Evolutionary conservation across 2,888 invertebrate species (phyloP), one percentile per base, ranked within the genome.

Genomic region (Liodrosophila aerea): DNA sequence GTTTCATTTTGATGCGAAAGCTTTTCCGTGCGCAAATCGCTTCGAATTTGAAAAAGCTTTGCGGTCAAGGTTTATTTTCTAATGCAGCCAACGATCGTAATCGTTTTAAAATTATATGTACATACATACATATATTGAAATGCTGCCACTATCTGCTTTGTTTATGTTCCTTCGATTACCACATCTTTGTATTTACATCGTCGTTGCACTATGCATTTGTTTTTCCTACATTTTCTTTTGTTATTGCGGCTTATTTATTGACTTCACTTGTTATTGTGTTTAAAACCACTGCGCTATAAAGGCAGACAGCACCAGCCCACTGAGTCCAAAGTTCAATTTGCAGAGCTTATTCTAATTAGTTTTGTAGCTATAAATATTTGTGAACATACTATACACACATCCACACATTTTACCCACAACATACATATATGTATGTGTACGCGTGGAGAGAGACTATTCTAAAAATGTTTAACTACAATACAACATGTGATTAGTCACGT

Each of bases 401-500:
- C n/a, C n/a, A n/a, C n/a, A n/a, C n/a, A n/a, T n/a, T n/a, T n/a
- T n/a, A n/a, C n/a, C n/a, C n/a, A 22, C 5, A 22, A 22, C 16
- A 22, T 33, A 36, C 7, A 31, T 13, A 45, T 13, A 30, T 29
- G 16, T 5, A 16, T 22, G 2, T 22, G 3, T 22, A 22, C 22
- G 22, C 5, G 22, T 22, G 3, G 22, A 22, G n/a, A n/a, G n/a
- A n/a, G n/a, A n/a, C n/a, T n/a, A n/a, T 22, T 22, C 22, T 22
- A 22, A 4, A 22, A 2, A 22, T 22, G n/a, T 22, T 22, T 22
- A 22, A 22, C 5, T 22, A 22, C 22, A 5, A 4, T 22, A 22
- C 5, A 22, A 62, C 73, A 64, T 67, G 77, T 62, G 69, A n/a
- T 44, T 11, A 30, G 67, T 59, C 77, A 70, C 73, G 75, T 73